Evolutionary conservation across 2,113 vertebrate species (phyloP).

Genomic region (Arizona elegans): DNA sequence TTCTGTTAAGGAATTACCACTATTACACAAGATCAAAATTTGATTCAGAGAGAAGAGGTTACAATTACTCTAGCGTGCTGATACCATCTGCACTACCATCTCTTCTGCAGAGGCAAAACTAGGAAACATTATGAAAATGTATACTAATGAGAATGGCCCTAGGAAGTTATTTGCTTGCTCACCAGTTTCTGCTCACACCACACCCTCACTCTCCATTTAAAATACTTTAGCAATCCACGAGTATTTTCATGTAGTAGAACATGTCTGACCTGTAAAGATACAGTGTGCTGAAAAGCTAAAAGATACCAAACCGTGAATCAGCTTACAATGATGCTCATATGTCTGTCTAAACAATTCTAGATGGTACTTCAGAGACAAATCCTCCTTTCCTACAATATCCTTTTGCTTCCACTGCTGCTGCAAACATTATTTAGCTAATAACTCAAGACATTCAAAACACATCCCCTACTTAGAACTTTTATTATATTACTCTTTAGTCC

Average conservation of each 20-base stretch:
- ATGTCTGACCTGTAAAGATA: conserved; percentile 54
- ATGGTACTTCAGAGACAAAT: neutral
- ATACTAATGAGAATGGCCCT: conserved; percentile 34
- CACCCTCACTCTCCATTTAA: conserved; percentile 51
- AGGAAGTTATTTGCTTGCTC: conserved; percentile 46
- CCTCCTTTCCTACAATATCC: neutral
- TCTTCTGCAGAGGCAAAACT: conserved; percentile 9
- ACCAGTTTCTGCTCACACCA: conserved; percentile 11
- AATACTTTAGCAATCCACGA: conserved; percentile 45
- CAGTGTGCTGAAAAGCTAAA: conserved; percentile 33
- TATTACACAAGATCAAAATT: neutral
- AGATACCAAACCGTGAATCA: neutral
- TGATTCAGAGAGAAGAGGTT: neutral
- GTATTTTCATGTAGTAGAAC: conserved; percentile 57
- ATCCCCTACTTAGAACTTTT: neutral
- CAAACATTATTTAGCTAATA: neutral
- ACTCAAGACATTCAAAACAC: neutral
- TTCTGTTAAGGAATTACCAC: neutral
- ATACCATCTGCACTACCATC: neutral
- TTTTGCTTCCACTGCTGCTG: neutral
- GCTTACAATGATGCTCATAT: neutral
- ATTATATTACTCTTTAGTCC: neutral
- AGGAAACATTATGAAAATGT: conserved; percentile 22
- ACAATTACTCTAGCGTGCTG: neutral
- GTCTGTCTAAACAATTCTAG: neutral